These are phyloP conservation scores for Odontophorus gujanensis DNA, from an alignment of 2,113 vertebrate genomes.

Conservation along the genomic window DNA sequence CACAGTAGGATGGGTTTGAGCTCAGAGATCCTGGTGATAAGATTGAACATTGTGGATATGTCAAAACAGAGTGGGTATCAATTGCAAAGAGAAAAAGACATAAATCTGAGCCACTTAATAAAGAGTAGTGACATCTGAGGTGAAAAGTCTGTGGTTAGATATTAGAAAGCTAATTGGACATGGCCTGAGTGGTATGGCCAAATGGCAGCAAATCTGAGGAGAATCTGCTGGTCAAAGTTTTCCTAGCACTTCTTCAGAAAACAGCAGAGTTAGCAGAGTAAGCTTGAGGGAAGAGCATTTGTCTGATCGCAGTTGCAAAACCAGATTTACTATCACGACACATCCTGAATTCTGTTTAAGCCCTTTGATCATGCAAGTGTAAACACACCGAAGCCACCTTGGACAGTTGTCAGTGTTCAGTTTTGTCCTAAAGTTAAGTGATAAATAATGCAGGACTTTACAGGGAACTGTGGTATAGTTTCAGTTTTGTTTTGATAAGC, in stretches of 20 bases:
- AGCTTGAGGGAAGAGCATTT: background rate
- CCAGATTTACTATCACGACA: background rate
- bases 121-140: background rate
- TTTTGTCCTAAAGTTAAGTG: background rate
- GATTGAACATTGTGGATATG: background rate
- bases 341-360: background rate
- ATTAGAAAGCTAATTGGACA: background rate
- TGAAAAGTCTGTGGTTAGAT: background rate
- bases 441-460: background rate
- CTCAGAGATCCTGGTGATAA: background rate
- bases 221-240: background rate
- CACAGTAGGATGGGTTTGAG: background rate
- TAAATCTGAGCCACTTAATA: background rate
- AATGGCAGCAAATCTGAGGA: background rate
- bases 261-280: background rate
- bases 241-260: background rate
- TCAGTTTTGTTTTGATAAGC: background rate
- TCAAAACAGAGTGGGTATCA: background rate
- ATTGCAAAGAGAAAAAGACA: background rate
- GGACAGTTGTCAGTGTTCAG: slow-evolving; percentile 2
- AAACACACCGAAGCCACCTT: background rate
- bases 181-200: background rate
- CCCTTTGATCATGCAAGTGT: background rate
- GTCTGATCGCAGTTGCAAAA: background rate
- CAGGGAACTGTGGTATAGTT: background rate